These are phyloP conservation scores for Phallusia fumigata DNA, from an alignment of 23 tunicate species.

Conservation along the genomic window DNA sequence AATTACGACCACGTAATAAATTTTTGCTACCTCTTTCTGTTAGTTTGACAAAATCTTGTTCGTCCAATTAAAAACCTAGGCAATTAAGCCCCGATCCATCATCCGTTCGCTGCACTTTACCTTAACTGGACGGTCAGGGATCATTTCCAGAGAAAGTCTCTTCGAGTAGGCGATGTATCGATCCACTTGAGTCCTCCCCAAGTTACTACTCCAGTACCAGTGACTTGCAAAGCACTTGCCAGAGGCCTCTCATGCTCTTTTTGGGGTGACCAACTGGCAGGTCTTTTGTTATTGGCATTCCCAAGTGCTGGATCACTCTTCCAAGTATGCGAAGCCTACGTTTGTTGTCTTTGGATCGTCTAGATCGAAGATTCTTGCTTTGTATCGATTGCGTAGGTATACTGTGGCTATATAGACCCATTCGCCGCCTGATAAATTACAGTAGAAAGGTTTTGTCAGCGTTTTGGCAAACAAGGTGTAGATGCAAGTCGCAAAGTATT, in stretches of 20 bases:
- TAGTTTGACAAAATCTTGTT: background rate
- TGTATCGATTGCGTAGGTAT: too few species aligned
- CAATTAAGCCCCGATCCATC: background rate
- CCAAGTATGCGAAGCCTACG: background rate
- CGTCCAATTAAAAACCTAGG: background rate
- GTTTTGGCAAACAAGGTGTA: too few species aligned
- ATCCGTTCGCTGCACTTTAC: background rate
- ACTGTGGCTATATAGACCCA: too few species aligned
- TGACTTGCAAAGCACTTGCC: conserved; percentile 14
- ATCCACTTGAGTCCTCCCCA: conserved; percentile 2
- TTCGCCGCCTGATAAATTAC: too few species aligned
- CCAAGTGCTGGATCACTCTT: conserved; percentile 4
- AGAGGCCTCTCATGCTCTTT: background rate
- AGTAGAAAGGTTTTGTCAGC: too few species aligned
- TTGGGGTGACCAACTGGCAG: conserved; percentile 13
- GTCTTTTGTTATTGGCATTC: conserved; percentile 14
- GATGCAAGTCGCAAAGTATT: too few species aligned
- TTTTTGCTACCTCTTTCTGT: too few species aligned
- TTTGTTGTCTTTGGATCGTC: too few species aligned
- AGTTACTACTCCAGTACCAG: background rate
- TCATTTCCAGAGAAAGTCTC: background rate
- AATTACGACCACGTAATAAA: too few species aligned
- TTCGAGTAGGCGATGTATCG: conserved; percentile 9
- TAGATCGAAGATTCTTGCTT: too few species aligned
- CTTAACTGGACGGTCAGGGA: background rate